Evolutionary conservation across 2,797 vertebrate genomes (phyloP).

Genomic region (Gymnothorax javanicus): DNA sequence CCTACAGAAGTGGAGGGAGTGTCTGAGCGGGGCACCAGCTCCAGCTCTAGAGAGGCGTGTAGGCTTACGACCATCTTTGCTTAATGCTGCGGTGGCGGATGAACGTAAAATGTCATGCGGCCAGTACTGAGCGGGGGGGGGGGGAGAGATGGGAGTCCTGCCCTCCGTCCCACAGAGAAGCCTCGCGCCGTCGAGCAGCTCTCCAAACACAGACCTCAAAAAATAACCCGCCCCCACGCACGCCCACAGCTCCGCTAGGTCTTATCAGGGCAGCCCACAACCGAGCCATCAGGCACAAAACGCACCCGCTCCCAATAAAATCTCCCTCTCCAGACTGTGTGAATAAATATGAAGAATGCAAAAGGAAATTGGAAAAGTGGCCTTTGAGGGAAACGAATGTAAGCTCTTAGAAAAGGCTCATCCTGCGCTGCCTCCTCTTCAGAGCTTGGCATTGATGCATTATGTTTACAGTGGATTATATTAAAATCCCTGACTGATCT

Average conservation of each 20-base stretch:
- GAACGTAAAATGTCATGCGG: background rate
- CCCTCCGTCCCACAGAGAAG: background rate
- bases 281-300: background rate
- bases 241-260: background rate
- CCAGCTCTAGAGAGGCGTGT: background rate
- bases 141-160: no score
- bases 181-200: background rate
- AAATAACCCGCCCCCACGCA: background rate
- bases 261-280: background rate
- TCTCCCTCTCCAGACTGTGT: background rate
- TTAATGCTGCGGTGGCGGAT: background rate
- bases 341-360: background rate
- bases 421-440: background rate
- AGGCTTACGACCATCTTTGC: background rate
- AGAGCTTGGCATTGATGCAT: background rate
- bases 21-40: constrained; percentile 34
- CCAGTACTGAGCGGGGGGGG: background rate
- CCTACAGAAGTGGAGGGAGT: constrained; percentile 30
- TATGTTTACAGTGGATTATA: background rate
- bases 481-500: background rate
- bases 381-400: background rate
- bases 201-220: background rate
- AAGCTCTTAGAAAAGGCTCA: background rate
- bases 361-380: background rate
- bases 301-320: background rate